phyloP scores from a whole-genome alignment of 2,888 invertebrate species.

The Noctua janthe region DNA sequence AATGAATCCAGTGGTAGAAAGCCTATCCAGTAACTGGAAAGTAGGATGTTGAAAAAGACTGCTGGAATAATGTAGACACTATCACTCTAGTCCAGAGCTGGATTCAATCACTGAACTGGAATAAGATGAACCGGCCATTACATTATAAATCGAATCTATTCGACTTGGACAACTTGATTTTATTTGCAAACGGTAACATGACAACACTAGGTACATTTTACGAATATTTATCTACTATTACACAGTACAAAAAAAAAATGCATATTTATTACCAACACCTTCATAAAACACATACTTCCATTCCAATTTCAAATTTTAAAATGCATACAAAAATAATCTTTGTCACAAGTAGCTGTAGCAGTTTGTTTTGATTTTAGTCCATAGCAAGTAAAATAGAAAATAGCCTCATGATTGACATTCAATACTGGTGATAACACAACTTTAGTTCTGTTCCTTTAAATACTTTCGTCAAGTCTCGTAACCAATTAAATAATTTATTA shows the following conservation, averaged over 20 bases:
- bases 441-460: conserved; percentile 20
- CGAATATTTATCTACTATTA: background rate
- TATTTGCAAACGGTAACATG: conserved; percentile 14
- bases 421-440: conserved; percentile 21
- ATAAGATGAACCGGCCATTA: background rate
- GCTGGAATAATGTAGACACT: background rate
- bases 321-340: conserved; percentile 17
- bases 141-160: background rate
- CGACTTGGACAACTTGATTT: conserved; percentile 6
- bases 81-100: background rate
- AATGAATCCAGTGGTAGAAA: background rate
- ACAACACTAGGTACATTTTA: conserved; percentile 9
- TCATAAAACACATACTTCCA: conserved; percentile 28
- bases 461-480: conserved; percentile 13
- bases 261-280: conserved; percentile 19
- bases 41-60: background rate
- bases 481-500: conserved; percentile 19
- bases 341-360: background rate
- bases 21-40: background rate
- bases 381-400: background rate
- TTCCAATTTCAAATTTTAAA: conserved; percentile 19
- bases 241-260: conserved; percentile 14
- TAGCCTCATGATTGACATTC: conserved; percentile 38
- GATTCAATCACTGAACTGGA: background rate
- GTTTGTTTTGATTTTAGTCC: conserved; percentile 7